phyloP scores from a whole-genome alignment of 2,888 invertebrate species.

The Xanthorhoe designata region DNA sequence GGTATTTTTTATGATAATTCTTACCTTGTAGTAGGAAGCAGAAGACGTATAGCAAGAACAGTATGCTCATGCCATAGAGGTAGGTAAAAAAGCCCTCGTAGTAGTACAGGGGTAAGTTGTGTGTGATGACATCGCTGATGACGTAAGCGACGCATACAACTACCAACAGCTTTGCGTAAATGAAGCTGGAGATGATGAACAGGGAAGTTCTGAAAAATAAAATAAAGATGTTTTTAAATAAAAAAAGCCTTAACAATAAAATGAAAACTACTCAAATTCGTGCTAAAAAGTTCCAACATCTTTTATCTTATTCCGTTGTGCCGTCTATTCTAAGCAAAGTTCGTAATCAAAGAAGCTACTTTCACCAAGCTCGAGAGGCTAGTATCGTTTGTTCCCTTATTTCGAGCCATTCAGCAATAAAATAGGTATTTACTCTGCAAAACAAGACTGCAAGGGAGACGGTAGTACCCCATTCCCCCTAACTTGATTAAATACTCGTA shows the following conservation, averaged over 20 bases:
- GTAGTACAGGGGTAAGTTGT: conserved; percentile 95
- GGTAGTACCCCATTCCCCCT: neutral
- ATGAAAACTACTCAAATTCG: no score
- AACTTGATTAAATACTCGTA: neutral
- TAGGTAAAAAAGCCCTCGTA: conserved; percentile 98
- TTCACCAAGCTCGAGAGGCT: neutral
- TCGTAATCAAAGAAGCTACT: neutral
- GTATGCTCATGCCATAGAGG: conserved; percentile 96
- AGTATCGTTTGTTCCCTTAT: neutral
- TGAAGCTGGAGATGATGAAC: conserved; percentile 98
- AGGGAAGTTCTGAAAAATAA: conserved; percentile 92
- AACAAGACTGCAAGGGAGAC: neutral
- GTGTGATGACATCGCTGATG: conserved; percentile 97
- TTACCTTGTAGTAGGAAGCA: conserved; percentile 95
- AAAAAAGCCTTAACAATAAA: neutral
- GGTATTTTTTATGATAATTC: conserved; percentile 47
- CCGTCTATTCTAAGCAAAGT: neutral
- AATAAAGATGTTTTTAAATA: neutral
- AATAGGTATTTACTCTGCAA: conserved; percentile 1
- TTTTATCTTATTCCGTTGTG: neutral
- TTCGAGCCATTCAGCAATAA: neutral
- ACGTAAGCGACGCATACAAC: conserved; percentile 97
- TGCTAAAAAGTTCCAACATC: no score
- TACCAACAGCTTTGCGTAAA: conserved; percentile 97
- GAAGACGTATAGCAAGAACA: conserved; percentile 97